Evolutionary conservation across 1,140 invertebrate genomes (phyloP).

Genomic region (Drosophila dunni): DNA sequence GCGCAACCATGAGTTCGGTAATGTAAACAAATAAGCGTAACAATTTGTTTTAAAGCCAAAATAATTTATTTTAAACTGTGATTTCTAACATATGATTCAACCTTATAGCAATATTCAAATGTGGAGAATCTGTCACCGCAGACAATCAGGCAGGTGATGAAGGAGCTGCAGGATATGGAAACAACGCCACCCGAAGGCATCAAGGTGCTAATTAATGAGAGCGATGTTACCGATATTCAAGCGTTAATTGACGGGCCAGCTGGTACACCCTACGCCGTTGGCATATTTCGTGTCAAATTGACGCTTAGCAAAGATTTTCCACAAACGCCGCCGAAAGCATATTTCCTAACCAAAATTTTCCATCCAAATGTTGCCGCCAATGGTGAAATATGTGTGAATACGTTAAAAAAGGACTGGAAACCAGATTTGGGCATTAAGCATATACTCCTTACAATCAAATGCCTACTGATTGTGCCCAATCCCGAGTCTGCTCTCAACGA

Average conservation of each 20-base stretch:
- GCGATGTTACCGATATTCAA: constrained; percentile 96
- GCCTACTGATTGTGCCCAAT: constrained; percentile 96
- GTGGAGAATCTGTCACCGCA: constrained; percentile 97
- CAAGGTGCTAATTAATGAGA: constrained; percentile 93
- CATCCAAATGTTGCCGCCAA: constrained; percentile 97
- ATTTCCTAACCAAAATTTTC: constrained; percentile 98
- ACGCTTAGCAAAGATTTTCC: constrained; percentile 97
- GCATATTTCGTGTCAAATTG: constrained; percentile 95
- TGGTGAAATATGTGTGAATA: constrained; percentile 99
- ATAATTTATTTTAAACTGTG: background rate
- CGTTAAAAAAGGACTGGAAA: constrained; percentile 98
- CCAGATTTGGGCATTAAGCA: constrained; percentile 98
- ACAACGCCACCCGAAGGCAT: constrained; percentile 94
- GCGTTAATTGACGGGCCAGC: constrained; percentile 95
- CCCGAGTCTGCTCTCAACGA: constrained; percentile 97
- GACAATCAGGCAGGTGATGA: constrained; percentile 92
- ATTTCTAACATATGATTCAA: background rate
- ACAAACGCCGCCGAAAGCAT: constrained; percentile 95
- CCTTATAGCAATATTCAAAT: constrained; percentile 89
- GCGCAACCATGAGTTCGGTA: constrained; percentile 72
- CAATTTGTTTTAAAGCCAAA: constrained; percentile 1
- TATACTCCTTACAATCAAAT: constrained; percentile 96
- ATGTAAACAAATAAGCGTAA: constrained; percentile 55
- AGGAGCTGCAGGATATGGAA: constrained; percentile 92
- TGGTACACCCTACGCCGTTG: constrained; percentile 94